Evolutionary conservation across 2,888 invertebrate species (phyloP).

Genomic region (Phyto melanocephala): DNA sequence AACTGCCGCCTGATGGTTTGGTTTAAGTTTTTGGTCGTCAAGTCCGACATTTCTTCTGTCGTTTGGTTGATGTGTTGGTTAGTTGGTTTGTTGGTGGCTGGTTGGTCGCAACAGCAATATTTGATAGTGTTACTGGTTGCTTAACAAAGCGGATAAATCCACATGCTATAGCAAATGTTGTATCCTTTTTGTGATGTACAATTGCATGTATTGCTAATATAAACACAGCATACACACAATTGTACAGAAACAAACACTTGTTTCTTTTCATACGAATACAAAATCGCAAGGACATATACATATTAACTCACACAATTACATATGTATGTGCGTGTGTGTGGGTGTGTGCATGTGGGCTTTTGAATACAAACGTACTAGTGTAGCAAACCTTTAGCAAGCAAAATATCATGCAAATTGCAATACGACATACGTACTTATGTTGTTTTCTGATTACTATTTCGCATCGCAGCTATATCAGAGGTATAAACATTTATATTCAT

Average conservation of each 20-base stretch:
- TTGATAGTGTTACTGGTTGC: slow-evolving; percentile 58
- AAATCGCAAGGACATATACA: neutral
- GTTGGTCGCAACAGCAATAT: slow-evolving; percentile 45
- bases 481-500: neutral
- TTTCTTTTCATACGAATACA: neutral
- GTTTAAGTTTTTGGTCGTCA: slow-evolving; percentile 46
- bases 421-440: slow-evolving; percentile 55
- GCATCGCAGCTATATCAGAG: slow-evolving; percentile 37
- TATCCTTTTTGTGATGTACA: slow-evolving; percentile 48
- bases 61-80: slow-evolving; percentile 32
- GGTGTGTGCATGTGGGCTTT: too few species aligned
- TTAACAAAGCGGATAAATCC: slow-evolving; percentile 61
- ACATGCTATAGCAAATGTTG: slow-evolving; percentile 60
- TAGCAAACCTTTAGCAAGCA: slow-evolving; percentile 32
- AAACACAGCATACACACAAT: neutral
- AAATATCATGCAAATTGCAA: slow-evolving; percentile 57
- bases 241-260: neutral
- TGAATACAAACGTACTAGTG: neutral
- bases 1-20: slow-evolving; percentile 58
- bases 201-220: slow-evolving; percentile 26
- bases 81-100: too few species aligned
- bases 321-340: neutral
- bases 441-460: slow-evolving; percentile 58
- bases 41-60: slow-evolving; percentile 17
- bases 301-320: neutral